phyloP scores from a whole-genome alignment of 37 sponge, comb jelly and placozoan genomes.

The Halisarca cf. caerulea region DNA sequence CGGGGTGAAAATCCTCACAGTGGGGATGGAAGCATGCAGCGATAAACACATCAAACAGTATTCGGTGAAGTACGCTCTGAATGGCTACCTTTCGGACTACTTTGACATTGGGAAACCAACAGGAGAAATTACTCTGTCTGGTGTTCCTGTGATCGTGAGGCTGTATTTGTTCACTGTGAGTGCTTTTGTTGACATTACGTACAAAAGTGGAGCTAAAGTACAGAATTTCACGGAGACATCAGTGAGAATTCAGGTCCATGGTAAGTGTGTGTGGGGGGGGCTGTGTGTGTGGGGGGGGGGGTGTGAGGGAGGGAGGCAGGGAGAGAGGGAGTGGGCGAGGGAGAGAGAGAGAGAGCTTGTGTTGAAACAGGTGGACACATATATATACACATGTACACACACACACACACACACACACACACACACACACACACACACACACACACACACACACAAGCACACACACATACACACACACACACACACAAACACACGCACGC shows the following conservation, averaged over 20 bases:
- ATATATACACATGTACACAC: too few species aligned
- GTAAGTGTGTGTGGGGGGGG: background rate
- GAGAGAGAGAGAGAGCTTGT: too few species aligned
- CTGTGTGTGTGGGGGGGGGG: too few species aligned
- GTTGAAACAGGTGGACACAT: too few species aligned
- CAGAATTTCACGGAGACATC: background rate
- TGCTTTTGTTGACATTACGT: background rate
- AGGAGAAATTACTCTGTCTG: background rate
- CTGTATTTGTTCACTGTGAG: background rate
- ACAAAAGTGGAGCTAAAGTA: background rate
- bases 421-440: background rate
- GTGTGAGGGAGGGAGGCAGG: too few species aligned
- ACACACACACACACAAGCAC: conserved; percentile 5
- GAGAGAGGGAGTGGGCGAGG: too few species aligned
- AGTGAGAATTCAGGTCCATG: background rate
- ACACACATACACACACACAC: conserved; percentile 9
- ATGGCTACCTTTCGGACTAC: background rate
- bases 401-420: too few species aligned
- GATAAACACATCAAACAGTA: too few species aligned
- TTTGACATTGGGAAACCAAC: background rate
- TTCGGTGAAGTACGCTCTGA: background rate
- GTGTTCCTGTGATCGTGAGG: background rate
- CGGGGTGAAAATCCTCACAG: too few species aligned
- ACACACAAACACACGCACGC: background rate
- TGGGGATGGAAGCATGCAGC: too few species aligned